phyloP scores from a whole-genome alignment of 2,113 vertebrate species.

The Channa maculata region DNA sequence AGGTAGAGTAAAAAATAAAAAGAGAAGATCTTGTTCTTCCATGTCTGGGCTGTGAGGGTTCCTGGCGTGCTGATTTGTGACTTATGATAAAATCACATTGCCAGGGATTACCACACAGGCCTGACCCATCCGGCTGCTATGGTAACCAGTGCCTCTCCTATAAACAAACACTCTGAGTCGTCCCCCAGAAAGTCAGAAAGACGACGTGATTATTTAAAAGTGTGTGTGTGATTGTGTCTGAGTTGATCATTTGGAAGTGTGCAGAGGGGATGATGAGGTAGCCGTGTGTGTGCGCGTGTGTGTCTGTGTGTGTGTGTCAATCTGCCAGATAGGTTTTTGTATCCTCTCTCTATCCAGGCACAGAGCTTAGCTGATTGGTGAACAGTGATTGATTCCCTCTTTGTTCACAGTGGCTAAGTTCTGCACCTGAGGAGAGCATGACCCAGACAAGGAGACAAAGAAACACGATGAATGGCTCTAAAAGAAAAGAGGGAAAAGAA shows the following conservation, averaged over 20 bases:
- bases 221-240: slow-evolving; percentile 48
- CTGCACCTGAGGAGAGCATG: slow-evolving; percentile 97
- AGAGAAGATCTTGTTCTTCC: slow-evolving; percentile 70
- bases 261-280: slow-evolving; percentile 28
- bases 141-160: slow-evolving; percentile 75
- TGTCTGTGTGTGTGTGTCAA: background rate
- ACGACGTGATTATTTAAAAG: slow-evolving; percentile 66
- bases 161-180: slow-evolving; percentile 26
- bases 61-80: slow-evolving; percentile 99
- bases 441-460: slow-evolving; percentile 79
- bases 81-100: slow-evolving; percentile 99
- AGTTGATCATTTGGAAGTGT: slow-evolving; percentile 48
- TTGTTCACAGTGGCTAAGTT: slow-evolving; percentile 99
- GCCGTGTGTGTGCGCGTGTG: slow-evolving; percentile 16
- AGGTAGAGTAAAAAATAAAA: background rate
- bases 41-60: slow-evolving; percentile 98
- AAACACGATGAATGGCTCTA: slow-evolving; percentile 28
- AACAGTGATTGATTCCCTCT: slow-evolving; percentile 99
- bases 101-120: slow-evolving; percentile 99
- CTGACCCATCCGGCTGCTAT: slow-evolving; percentile 87
- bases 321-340: slow-evolving; percentile 59
- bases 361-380: slow-evolving; percentile 99
- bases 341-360: slow-evolving; percentile 92
- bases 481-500: slow-evolving; percentile 10
- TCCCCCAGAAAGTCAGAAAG: slow-evolving; percentile 46